Base-by-base conservation (phyloP, 2,113 vertebrate species). In the Pycnonotus jocosus region DNA sequence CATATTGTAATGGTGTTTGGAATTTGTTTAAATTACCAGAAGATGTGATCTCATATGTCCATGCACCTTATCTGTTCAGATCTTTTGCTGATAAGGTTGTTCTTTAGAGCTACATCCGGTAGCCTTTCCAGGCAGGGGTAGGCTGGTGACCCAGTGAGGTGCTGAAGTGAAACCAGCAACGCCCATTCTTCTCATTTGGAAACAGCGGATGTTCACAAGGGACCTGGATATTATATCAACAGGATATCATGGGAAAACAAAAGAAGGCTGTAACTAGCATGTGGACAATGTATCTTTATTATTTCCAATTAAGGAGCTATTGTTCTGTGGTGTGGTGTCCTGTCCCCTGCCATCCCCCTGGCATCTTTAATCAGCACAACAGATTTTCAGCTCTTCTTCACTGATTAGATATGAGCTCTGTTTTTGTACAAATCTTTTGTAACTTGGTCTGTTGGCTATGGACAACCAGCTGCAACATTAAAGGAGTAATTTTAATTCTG, bases 231-330 rank as follows among this genome's bases (percentile, higher is more conserved):
- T 92, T 88, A 56, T 88, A 96, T 95, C 94, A 96, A 92, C 93
- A 96, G 94, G 95, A 97, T 96, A 71, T 88, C 15, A 45, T 8
- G 53, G 64, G 88, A 71, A 95, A 96, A 96, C 85, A 96, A 96
- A 96, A 93, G 90, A 74, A 90, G 90, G 79, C 81, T 50, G 4
- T 60, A 65, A 88, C 64, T 48, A 88, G 57, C 68, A 44, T 44
- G 74, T 56, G 68, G 68, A 88, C 47, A 90, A 88, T 56, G 24
- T 70, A 72, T 73, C 79, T 83, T 57, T 66, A 51, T 90, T 58
- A 69, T 82, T 94, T 88, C 96, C 92, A 93, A 11, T 93, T 95
- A 94, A 84, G 93, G 90, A 96, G 51, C 56, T 86, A 45, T 68
- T 66, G 44, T 91, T 83, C 72, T 80, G 33, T 56, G 35, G 12